These are phyloP conservation scores for Laodelphax striatellus DNA, from an alignment of 1,140 invertebrate genomes.

Conservation along the genomic window DNA sequence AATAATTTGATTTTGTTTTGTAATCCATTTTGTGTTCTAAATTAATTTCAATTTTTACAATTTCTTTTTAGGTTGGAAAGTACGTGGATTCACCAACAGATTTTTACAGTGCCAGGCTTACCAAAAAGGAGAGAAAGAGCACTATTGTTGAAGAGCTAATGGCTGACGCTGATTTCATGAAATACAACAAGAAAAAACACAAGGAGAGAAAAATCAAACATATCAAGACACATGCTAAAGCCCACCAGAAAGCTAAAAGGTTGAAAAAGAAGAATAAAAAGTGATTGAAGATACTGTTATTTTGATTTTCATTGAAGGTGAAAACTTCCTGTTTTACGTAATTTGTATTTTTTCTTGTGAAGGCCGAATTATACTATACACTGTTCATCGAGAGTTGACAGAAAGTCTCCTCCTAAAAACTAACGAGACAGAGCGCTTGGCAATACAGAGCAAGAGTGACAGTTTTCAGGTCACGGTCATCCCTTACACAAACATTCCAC, in stretches of 20 bases:
- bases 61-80: constrained; percentile 49
- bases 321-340: too few species aligned
- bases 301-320: too few species aligned
- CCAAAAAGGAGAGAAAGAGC: constrained; percentile 74
- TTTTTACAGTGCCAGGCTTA: constrained; percentile 61
- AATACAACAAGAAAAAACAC: constrained; percentile 76
- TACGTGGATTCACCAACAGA: constrained; percentile 60
- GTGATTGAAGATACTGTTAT: too few species aligned
- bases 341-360: too few species aligned
- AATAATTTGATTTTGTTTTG: background rate
- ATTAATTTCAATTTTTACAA: background rate
- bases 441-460: too few species aligned
- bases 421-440: too few species aligned
- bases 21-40: too few species aligned
- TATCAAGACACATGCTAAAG: constrained; percentile 12
- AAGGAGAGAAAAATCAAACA: constrained; percentile 38
- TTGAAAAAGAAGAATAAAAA: constrained; percentile 12
- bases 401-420: too few species aligned
- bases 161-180: constrained; percentile 75
- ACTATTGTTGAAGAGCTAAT: constrained; percentile 88
- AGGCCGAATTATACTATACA: too few species aligned
- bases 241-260: constrained; percentile 5
- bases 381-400: too few species aligned
- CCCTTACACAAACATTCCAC: too few species aligned
- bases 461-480: too few species aligned